Percentiles rank a stretch among this genome's conserved stretches.
phyloP scores from a whole-genome alignment of 2,797 vertebrate genomes.

The Lepidocolaptes lacrymiger region DNA sequence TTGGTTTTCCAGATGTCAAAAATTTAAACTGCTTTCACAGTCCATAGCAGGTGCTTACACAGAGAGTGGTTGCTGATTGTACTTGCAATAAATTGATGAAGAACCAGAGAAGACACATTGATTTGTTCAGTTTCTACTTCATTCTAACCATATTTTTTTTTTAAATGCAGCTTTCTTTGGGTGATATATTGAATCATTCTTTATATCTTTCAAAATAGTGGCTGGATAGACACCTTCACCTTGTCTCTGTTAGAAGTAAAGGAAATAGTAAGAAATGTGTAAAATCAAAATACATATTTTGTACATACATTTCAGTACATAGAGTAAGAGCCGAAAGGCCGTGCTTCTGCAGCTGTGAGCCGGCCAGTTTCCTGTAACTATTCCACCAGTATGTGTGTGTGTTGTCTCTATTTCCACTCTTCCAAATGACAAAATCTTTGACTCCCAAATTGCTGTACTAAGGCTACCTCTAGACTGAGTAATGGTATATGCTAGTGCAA shows the following conservation, averaged over 20 bases:
- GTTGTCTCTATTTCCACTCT: background rate
- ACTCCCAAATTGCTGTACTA: background rate
- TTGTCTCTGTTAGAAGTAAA: background rate
- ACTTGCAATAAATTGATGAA: background rate
- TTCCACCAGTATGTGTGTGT: fast-evolving
- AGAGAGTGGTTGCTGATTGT: background rate
- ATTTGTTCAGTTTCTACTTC: background rate
- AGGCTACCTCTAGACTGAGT: background rate
- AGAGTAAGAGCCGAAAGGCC: background rate
- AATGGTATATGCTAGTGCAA: background rate
- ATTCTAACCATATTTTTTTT: background rate
- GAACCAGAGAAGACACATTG: background rate
- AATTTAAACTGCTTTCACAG: background rate
- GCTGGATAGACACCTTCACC: background rate
- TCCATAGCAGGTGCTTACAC: background rate
- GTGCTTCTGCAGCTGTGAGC: background rate
- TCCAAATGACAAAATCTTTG: background rate
- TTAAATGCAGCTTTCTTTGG: background rate
- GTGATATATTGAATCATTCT: background rate
- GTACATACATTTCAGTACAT: background rate
- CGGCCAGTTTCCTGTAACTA: background rate
- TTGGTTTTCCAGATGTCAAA: background rate
- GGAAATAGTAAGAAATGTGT: background rate
- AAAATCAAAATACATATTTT: background rate
- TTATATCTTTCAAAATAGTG: background rate